These are phyloP conservation scores for Entomobrya proxima DNA, from an alignment of 2,888 invertebrate genomes.

Conservation along the genomic window DNA sequence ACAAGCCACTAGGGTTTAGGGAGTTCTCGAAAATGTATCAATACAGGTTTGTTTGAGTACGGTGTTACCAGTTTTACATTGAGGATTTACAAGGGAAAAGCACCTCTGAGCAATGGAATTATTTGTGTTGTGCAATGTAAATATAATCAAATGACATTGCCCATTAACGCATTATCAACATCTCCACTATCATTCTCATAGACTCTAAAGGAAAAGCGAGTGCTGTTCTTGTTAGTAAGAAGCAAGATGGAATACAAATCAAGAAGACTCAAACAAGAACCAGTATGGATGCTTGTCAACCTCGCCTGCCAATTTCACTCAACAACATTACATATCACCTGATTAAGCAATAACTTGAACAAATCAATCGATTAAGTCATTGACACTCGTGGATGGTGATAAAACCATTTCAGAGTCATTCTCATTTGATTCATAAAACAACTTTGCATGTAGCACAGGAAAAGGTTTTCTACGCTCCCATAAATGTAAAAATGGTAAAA, in stretches of 20 bases:
- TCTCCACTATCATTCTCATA: neutral
- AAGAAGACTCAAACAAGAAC: constrained; percentile 8
- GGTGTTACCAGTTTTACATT: constrained; percentile 5
- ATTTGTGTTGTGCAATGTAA: constrained; percentile 15
- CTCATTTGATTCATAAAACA: too few relatives aligned
- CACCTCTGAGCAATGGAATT: neutral
- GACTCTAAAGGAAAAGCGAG: neutral
- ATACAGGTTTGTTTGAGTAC: constrained; percentile 4
- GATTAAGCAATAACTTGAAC: constrained; percentile 61
- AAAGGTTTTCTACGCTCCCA: too few relatives aligned
- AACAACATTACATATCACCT: constrained; percentile 33
- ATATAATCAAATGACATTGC: constrained; percentile 22
- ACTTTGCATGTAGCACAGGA: too few relatives aligned
- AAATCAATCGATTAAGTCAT: constrained; percentile 65
- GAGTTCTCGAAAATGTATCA: neutral
- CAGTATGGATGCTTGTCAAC: constrained; percentile 44
- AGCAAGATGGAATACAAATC: neutral
- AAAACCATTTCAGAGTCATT: neutral
- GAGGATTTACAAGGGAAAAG: neutral
- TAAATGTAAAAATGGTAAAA: too few relatives aligned
- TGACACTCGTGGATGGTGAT: constrained; percentile 27
- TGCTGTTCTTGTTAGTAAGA: neutral
- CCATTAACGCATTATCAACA: constrained; percentile 17
- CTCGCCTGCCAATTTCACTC: constrained; percentile 48
- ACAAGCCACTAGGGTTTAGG: neutral